Evolutionary conservation across 2,113 vertebrate species (phyloP), one percentile per base, ranked within the genome.

Genomic region (Dicentrarchus labrax): DNA sequence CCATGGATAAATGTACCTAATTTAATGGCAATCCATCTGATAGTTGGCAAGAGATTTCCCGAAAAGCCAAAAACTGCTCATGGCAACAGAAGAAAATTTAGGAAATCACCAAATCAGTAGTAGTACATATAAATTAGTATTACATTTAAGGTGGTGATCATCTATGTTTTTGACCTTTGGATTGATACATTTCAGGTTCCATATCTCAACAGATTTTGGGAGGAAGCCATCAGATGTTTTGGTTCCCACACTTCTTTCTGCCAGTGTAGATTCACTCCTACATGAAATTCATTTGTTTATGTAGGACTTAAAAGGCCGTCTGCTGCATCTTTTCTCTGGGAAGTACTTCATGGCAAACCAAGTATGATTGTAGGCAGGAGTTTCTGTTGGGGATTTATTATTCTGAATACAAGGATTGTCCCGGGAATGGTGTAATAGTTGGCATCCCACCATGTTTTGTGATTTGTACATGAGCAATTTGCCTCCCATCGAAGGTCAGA

Each of bases 401-500:
- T 78, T 78, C 81, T 87, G 68, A 91, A 90, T 84, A 78, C 67
- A 82, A 5, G 43, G 56, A 86, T 84, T 92, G 87, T 91, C 83
- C 80, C 11, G 41, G 77, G 76, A 78, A 69, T 88, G 79, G 48
- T 86, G 90, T 89, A 86, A 91, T 81, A 64, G 86, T 80, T 94
- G 93, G 93, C 91, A 72, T 19, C n/a, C 21, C 57, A 47, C 50
- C 80, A 68, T 76, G 53, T 61, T n/a, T n/a, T 91, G 86, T 85
- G 92, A 88, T 87, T 83, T 86, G 64, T 43, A 50, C 78, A 76
- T 74, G 70, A 90, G 74, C 76, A 83, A 67, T 87, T 80, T 83
- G 76, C 77, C 88, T 92, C 85, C 87, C 84, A 84, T 77, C 22
- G 36, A 93, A 93, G 91, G 91, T 93, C 91, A 85, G 86, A 82